Conservation (phyloP, 2,888 invertebrate genomes). For the Oscheius sp. region DNA sequence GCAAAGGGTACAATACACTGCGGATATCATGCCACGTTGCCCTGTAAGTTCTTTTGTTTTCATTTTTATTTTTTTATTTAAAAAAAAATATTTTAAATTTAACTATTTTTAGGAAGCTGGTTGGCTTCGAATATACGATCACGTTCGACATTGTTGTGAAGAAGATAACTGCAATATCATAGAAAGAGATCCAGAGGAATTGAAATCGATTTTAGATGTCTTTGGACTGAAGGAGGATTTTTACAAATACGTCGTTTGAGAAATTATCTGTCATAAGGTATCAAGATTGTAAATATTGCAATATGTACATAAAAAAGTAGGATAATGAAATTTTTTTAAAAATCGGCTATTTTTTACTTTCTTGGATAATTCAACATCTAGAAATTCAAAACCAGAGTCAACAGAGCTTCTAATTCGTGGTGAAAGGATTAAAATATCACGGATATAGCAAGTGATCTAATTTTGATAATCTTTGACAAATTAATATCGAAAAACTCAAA, state of each 20-base stretch:
- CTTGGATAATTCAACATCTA: too few species aligned
- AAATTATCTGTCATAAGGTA: neutral
- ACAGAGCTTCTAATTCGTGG: too few species aligned
- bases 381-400: too few species aligned
- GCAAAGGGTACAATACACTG: conserved; percentile 13
- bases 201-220: neutral
- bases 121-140: conserved; percentile 20
- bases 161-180: conserved; percentile 21
- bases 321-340: too few species aligned
- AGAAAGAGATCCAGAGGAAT: conserved; percentile 5
- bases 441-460: too few species aligned
- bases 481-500: too few species aligned
- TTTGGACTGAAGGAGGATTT: conserved; percentile 18
- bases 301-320: conserved; percentile 17
- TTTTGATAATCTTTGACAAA: too few species aligned
- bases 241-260: neutral
- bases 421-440: too few species aligned
- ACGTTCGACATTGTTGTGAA: conserved; percentile 25
- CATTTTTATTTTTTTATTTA: too few species aligned
- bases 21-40: conserved; percentile 23
- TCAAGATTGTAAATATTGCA: neutral
- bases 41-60: neutral
- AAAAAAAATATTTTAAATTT: neutral
- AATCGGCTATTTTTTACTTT: too few species aligned
- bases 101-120: conserved; percentile 16